phyloP scores from a whole-genome alignment of 1,140 invertebrate genomes.

The Dendroctonus ponderosae region DNA sequence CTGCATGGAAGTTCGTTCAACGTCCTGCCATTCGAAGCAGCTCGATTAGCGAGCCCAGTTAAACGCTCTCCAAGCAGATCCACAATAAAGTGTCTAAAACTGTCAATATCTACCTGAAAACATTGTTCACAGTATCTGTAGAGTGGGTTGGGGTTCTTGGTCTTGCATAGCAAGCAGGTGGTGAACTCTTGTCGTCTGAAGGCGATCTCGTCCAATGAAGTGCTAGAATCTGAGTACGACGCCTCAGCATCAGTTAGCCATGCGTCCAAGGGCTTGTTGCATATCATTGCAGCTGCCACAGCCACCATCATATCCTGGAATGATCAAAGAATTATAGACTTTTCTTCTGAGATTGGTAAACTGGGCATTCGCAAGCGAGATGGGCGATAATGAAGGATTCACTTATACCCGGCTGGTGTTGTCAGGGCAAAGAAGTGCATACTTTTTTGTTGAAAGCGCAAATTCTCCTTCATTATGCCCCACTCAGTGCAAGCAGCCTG shows the following conservation, averaged over 20 bases:
- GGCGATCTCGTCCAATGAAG: slow-evolving; percentile 52
- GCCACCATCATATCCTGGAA: slow-evolving; percentile 39
- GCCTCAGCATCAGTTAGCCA: slow-evolving; percentile 51
- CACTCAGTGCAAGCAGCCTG: too few species aligned
- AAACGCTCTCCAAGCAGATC: neutral
- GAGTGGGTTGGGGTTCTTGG: slow-evolving; percentile 60
- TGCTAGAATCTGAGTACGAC: slow-evolving; percentile 59
- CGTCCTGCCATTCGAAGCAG: neutral
- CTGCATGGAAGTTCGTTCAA: neutral
- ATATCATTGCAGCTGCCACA: slow-evolving; percentile 41
- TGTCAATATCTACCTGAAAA: slow-evolving; percentile 55
- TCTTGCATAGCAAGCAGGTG: slow-evolving; percentile 62
- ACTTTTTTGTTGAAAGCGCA: too few species aligned
- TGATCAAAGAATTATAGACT: slow-evolving; percentile 4
- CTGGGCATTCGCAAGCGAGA: too few species aligned
- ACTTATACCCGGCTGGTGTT: too few species aligned
- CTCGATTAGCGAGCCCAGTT: neutral
- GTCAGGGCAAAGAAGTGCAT: too few species aligned
- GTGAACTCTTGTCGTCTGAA: slow-evolving; percentile 59
- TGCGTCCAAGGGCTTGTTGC: slow-evolving; percentile 42
- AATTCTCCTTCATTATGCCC: too few species aligned
- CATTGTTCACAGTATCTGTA: slow-evolving; percentile 68
- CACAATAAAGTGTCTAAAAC: slow-evolving; percentile 1
- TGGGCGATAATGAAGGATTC: too few species aligned
- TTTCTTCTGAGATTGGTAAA: neutral